These are phyloP conservation scores for Lypha dubia DNA, from an alignment of 2,888 invertebrate species.

Conservation along the genomic window DNA sequence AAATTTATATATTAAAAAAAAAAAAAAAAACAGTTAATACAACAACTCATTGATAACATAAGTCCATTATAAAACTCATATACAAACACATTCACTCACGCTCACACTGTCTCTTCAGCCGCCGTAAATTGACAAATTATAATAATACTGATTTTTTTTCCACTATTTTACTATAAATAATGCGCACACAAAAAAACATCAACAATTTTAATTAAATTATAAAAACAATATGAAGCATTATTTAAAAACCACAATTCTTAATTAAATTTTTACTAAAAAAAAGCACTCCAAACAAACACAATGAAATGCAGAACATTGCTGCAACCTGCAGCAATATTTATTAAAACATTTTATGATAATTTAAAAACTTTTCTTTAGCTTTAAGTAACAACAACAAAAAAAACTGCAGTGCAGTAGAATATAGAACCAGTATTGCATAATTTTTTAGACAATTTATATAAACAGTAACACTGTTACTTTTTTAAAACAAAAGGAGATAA, in stretches of 20 bases:
- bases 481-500: constrained; percentile 50
- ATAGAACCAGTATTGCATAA: constrained; percentile 21
- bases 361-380: constrained; percentile 57
- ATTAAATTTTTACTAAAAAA: constrained; percentile 64
- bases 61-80: constrained; percentile 57
- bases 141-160: constrained; percentile 64
- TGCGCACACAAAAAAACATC: constrained; percentile 50
- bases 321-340: constrained; percentile 41
- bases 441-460: constrained; percentile 57
- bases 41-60: constrained; percentile 67
- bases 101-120: constrained; percentile 14
- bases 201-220: constrained; percentile 71
- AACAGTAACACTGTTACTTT: constrained; percentile 69
- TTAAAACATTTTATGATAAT: constrained; percentile 46
- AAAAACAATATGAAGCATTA: constrained; percentile 69
- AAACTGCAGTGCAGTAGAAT: background rate
- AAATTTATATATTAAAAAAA: constrained; percentile 45
- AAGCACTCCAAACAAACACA: background rate
- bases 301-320: constrained; percentile 23
- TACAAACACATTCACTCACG: background rate
- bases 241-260: constrained; percentile 71
- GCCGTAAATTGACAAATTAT: constrained; percentile 70
- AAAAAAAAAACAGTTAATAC: constrained; percentile 8
- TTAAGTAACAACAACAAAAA: constrained; percentile 4
- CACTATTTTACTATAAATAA: constrained; percentile 33